phyloP scores from a whole-genome alignment of 1,140 invertebrate species.

The Camponotus vicinus region DNA sequence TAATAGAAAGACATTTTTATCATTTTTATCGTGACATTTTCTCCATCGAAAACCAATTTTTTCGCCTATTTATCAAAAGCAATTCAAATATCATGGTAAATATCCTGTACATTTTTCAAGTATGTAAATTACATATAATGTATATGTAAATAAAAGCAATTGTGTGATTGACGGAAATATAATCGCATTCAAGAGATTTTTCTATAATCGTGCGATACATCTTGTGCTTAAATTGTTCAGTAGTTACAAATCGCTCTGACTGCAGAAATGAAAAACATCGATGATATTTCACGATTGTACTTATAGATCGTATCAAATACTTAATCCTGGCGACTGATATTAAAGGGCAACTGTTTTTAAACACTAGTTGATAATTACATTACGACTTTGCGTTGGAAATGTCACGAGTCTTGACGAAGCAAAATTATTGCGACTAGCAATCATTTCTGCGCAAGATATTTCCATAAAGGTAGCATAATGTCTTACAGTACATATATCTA shows the following conservation, averaged over 20 bases:
- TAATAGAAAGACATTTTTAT: too few relatives aligned
- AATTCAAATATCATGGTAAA: too few relatives aligned
- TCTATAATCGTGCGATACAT: background rate
- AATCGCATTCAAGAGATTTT: too few relatives aligned
- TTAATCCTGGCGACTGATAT: slow-evolving; percentile 57
- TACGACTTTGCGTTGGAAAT: slow-evolving; percentile 38
- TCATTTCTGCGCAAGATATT: slow-evolving; percentile 15
- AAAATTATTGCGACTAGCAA: slow-evolving; percentile 46
- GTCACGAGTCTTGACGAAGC: slow-evolving; percentile 35
- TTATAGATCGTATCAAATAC: slow-evolving; percentile 54
- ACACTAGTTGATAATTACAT: slow-evolving; percentile 49
- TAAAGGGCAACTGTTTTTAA: slow-evolving; percentile 57
- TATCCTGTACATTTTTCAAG: too few relatives aligned
- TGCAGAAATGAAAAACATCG: slow-evolving; percentile 25
- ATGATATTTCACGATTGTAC: slow-evolving; percentile 54
- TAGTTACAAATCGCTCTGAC: slow-evolving; percentile 28
- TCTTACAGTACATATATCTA: slow-evolving; percentile 9
- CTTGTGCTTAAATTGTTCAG: background rate
- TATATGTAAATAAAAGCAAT: too few relatives aligned
- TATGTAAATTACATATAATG: too few relatives aligned
- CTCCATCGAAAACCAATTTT: too few relatives aligned
- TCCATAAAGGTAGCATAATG: background rate
- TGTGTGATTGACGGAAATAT: too few relatives aligned
- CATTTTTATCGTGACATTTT: too few relatives aligned
- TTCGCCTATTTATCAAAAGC: too few relatives aligned